Base-by-base conservation (phyloP, 2,888 invertebrate genomes). In the Alentia gelatinosa region DNA sequence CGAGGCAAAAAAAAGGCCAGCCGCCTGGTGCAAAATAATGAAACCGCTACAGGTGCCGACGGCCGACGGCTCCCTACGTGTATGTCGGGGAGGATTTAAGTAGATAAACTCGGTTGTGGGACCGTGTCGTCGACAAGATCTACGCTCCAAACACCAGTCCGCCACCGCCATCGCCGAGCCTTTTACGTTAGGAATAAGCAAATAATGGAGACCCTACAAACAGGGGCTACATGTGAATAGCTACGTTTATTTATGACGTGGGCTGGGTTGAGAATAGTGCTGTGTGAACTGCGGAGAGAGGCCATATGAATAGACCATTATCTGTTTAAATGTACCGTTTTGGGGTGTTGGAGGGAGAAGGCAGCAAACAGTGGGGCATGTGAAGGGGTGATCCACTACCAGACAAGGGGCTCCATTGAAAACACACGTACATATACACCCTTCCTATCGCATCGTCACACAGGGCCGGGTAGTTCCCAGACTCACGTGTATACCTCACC, bases 321-420 rank as follows among this genome's bases (percentile, higher is more conserved):
- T 68, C 68, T 68, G 68, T 68, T 68, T 68, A 68, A 68, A 68
- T 68, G 68, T 68, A 68, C 68, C 68, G 68, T 68, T 68, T 68
- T 56, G 68, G 26, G 68, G 68, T 68, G n/a, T n/a, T n/a, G 74
- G 26, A 3, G 74, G 74, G 26, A 56, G 56, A 74, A 1, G 35
- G 37, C 4, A 23, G 39, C n/a, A 12, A 68, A 26, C 12, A 26
- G 26, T 19, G 68, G 68, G 68, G 68, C 9, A 12, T 23, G 19
- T 23, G 15, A 5, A n/a, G 63, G 63, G 15, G n/a, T 15, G 15
- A 63, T 63, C n/a, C n/a, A n/a, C 63, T n/a, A n/a, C 63, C n/a
- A 63, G n/a, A n/a, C n/a, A 63, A 63, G 63, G 63, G 63, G 9
- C 23, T 23, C n/a, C 63, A 63, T n/a, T 12, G 19, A 47, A 47